Percentiles rank a stretch among this genome's conserved stretches.
Conservation (phyloP, 2,888 invertebrate genomes). For the Xylocampa areola region DNA sequence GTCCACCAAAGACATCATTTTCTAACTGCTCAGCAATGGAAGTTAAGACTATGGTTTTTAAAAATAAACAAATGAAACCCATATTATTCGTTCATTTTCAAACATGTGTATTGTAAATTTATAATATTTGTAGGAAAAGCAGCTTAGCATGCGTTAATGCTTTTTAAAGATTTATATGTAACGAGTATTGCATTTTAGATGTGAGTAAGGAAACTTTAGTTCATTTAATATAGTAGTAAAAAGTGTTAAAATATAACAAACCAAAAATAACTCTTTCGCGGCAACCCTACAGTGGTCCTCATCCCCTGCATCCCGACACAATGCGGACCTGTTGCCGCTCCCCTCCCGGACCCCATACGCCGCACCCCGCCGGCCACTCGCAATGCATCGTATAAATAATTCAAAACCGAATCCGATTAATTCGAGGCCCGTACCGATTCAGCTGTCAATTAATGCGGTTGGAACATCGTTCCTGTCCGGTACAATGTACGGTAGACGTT, state of each 20-base stretch:
- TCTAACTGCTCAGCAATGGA: too few species aligned
- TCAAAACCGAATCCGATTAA: constrained; percentile 83
- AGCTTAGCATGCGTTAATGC: too few species aligned
- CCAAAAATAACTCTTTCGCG: constrained; percentile 37
- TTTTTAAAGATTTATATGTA: too few species aligned
- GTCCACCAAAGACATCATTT: too few species aligned
- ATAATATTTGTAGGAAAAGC: too few species aligned
- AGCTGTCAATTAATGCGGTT: constrained; percentile 85
- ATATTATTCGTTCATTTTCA: too few species aligned
- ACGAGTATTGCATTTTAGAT: too few species aligned
- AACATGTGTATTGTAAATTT: too few species aligned
- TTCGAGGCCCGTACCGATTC: constrained; percentile 85
- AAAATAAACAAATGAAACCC: too few species aligned
- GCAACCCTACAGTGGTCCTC: constrained; percentile 72
- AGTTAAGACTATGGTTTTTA: too few species aligned
- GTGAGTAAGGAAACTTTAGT: too few species aligned
- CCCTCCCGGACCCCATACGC: constrained; percentile 38
- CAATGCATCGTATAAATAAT: constrained; percentile 85
- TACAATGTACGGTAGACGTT: constrained; percentile 28
- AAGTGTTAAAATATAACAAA: neutral
- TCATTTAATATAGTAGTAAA: too few species aligned
- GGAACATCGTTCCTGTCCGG: constrained; percentile 57
- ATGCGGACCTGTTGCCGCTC: constrained; percentile 83
- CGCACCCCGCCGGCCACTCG: constrained; percentile 64
- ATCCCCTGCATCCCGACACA: constrained; percentile 84